Percentiles rank a stretch among this genome's conserved stretches.
Evolutionary conservation across 2,888 invertebrate genomes (phyloP).

Genomic region (Leptopilina myrica): DNA sequence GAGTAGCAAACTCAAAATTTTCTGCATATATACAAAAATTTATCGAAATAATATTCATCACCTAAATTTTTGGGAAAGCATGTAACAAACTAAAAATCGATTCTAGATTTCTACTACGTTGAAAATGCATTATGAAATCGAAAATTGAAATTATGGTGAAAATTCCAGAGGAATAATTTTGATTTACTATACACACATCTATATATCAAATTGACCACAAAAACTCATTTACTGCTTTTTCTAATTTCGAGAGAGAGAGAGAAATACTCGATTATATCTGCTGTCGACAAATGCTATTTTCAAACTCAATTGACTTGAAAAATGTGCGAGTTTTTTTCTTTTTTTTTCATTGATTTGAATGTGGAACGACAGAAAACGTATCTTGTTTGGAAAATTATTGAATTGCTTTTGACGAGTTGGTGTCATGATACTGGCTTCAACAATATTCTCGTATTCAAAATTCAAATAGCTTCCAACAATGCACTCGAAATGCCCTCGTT

Average conservation of each 20-base stretch:
- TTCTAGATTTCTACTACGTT: no score
- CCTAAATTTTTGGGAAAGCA: no score
- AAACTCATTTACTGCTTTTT: background rate
- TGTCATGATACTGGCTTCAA: background rate
- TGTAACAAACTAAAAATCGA: no score
- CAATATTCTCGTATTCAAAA: background rate
- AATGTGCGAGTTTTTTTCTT: background rate
- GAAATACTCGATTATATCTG: background rate
- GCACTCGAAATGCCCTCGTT: background rate
- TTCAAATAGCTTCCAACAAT: background rate
- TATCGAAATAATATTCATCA: no score
- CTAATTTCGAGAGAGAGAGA: background rate
- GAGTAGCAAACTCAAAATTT: no score
- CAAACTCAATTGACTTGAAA: conserved; percentile 14
- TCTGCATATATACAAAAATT: no score
- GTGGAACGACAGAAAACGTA: background rate
- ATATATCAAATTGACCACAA: background rate
- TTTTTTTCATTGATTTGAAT: background rate
- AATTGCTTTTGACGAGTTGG: conserved; percentile 5
- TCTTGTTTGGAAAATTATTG: background rate
- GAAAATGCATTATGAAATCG: no score
- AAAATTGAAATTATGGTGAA: no score
- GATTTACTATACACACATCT: no score
- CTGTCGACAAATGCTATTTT: conserved; percentile 10
- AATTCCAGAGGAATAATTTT: no score